Conservation (phyloP, 2,113 vertebrate species). For the Chitala chitala region DNA sequence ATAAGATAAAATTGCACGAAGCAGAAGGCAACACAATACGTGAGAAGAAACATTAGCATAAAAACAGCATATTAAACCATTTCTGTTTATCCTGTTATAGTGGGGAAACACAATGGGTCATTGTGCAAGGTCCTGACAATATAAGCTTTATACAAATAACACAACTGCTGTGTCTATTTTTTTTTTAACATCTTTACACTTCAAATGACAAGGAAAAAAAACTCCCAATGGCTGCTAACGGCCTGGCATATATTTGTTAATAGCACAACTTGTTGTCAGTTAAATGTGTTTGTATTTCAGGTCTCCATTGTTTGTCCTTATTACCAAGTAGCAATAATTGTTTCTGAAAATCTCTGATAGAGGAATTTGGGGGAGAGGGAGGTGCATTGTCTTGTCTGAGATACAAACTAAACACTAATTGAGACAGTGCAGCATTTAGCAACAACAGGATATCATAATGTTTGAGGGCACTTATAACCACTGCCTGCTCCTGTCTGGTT, state of each 20-base stretch:
- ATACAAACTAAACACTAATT: neutral
- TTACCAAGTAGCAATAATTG: neutral
- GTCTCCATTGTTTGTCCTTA: neutral
- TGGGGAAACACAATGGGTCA: too few relatives aligned
- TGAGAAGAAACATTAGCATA: neutral
- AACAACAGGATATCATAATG: neutral
- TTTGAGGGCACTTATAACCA: neutral
- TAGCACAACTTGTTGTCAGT: too few relatives aligned
- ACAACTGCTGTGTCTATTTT: too few relatives aligned
- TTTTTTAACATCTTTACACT: too few relatives aligned
- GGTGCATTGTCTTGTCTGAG: neutral
- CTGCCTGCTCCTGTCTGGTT: neutral
- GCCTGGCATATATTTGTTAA: too few relatives aligned
- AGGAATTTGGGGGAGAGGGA: neutral
- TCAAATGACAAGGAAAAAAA: too few relatives aligned
- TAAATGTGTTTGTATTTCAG: neutral
- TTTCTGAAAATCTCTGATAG: neutral
- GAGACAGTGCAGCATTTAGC: neutral
- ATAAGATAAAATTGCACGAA: neutral
- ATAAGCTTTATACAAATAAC: too few relatives aligned
- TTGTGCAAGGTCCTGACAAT: too few relatives aligned
- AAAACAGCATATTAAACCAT: neutral
- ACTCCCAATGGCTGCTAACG: too few relatives aligned
- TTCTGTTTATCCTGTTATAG: too few relatives aligned
- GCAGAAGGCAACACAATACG: neutral